Evolutionary conservation across 2,797 vertebrate species (phyloP).

Genomic region (Rhinella marina): DNA sequence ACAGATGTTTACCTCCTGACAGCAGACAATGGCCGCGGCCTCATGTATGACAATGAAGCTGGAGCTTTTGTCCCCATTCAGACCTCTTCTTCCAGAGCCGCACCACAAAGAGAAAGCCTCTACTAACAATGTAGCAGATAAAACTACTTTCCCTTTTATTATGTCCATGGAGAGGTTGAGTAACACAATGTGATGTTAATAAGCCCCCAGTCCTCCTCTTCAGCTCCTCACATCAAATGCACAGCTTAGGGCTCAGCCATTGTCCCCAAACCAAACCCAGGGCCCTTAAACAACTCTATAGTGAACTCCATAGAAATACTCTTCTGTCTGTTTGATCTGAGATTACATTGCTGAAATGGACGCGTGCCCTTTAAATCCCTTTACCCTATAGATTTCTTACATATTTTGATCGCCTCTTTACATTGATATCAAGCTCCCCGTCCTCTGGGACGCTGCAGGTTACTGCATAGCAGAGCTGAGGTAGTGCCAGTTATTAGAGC

Average conservation of each 20-base stretch:
- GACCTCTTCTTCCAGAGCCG: conserved; percentile 45
- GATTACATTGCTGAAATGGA: conserved; percentile 60
- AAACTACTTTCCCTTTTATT: conserved; percentile 68
- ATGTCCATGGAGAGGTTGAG: conserved; percentile 64
- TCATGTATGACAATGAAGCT: conserved; percentile 60
- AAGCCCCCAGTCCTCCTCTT: conserved; percentile 57
- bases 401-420: neutral
- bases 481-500: neutral
- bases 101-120: conserved; percentile 44
- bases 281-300: conserved; percentile 69
- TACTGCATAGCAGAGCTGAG: neutral
- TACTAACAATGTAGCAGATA: conserved; percentile 64
- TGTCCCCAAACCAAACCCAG: conserved; percentile 66
- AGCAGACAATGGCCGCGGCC: conserved; percentile 17
- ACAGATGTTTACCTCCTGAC: conserved; percentile 57
- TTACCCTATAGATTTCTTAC: neutral
- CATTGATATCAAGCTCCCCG: neutral
- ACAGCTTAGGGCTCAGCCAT: conserved; percentile 40
- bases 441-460: neutral
- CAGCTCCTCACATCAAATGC: conserved; percentile 64
- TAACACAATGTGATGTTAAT: conserved; percentile 75
- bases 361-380: conserved; percentile 63
- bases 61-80: conserved; percentile 52
- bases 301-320: conserved; percentile 72
- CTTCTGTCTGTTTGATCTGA: conserved; percentile 46